Evolutionary conservation across 2,113 vertebrate species (phyloP).

Genomic region (Pitta sordida): DNA sequence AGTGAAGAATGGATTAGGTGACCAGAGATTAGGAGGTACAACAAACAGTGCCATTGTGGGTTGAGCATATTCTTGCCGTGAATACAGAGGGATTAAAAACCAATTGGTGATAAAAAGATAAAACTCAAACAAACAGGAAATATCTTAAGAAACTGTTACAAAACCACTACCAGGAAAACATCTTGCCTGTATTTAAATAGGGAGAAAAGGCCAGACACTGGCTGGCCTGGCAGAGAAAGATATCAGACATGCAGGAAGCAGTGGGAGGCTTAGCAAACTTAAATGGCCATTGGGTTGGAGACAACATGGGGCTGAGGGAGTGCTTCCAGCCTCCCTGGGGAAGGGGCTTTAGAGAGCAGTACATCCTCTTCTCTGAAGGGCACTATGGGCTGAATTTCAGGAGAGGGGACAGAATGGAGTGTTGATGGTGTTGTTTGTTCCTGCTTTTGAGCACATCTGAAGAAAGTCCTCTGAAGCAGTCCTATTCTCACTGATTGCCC

Average conservation of each 20-base stretch:
- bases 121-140: background rate
- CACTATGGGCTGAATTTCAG: background rate
- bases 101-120: background rate
- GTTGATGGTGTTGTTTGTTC: background rate
- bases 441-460: background rate
- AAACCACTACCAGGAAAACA: constrained; percentile 2
- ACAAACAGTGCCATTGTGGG: background rate
- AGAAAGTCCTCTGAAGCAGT: background rate
- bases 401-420: background rate
- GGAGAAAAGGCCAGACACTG: background rate
- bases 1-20: background rate
- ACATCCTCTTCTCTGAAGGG: background rate
- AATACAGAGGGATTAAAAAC: background rate
- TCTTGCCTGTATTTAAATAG: constrained; percentile 28
- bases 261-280: background rate
- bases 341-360: background rate
- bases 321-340: background rate
- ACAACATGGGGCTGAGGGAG: rapidly evolving
- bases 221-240: background rate
- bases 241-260: background rate
- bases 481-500: background rate
- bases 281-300: background rate
- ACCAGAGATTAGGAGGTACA: background rate
- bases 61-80: background rate
- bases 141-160: background rate